Evolutionary conservation across 1,140 invertebrate genomes (phyloP), one percentile per base, ranked within the genome.

Genomic region (Lerema accius): DNA sequence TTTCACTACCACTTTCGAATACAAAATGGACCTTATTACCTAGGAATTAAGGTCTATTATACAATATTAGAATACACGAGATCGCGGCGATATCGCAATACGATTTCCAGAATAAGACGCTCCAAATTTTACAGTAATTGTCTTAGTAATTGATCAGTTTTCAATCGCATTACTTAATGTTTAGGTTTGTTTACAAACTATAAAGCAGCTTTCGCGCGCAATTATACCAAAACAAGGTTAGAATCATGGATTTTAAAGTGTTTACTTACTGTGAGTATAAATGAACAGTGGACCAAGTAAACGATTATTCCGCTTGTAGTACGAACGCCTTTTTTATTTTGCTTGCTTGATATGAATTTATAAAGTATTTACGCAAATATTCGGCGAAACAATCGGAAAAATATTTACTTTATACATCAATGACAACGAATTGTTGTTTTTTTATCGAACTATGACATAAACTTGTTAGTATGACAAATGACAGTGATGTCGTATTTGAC

Each of bases 101-200:
- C 63, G 42, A 79, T 78, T 73, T 69, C 45, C 74, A 76, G 82
- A 84, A 82, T 84, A 81, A 60, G 61, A 46, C 58, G 50, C 19
- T n/a, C 2, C 55, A 45, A 69, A 74, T 70, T 68, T 74, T 66
- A 4, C 17, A 26, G n/a, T 19, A 46, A 39, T 55, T 63, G 46
- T 19, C 26, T 6, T 7, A 37, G 40, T 19, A 65, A 35, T 42
- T 23, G 15, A 39, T 55, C 16, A 46, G 28, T 65, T 65, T 59
- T 37, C 17, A 37, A 14, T 6, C n/a, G 15, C 13, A 19, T 19
- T 40, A 14, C 11, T 10, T 0, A 13, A 11, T 35, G 6, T 59
- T 46, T 58, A 32, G 5, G 35, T 32, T 46, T 37, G 42, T 59
- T 35, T 37, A 59, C 55, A 59, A 59, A 59, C 15, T 55, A 50